Conservation (phyloP, 2,888 invertebrate genomes). For the Scelioninae gen. 2 region DNA sequence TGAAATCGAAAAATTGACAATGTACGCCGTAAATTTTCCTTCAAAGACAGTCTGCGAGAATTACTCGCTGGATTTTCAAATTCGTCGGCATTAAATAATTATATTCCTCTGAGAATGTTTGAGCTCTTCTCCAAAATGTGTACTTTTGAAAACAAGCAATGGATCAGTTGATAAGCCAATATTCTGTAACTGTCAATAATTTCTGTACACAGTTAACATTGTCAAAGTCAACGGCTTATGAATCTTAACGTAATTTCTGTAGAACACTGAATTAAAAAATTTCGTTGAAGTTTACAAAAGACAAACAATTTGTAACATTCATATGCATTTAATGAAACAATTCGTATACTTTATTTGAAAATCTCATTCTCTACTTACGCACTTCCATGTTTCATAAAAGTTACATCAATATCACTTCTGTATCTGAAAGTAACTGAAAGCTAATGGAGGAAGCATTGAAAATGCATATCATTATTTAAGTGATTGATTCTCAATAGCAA, state of each 20-base stretch:
- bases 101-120: slow-evolving; percentile 51
- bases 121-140: slow-evolving; percentile 51
- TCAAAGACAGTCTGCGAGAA: slow-evolving; percentile 16
- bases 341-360: slow-evolving; percentile 3
- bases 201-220: not conserved
- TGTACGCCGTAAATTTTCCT: not conserved
- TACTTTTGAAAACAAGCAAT: not conserved
- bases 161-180: not conserved
- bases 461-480: no score
- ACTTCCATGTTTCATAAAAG: slow-evolving; percentile 15
- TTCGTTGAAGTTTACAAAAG: slow-evolving; percentile 42
- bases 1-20: not conserved
- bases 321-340: slow-evolving; percentile 14
- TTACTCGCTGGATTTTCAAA: slow-evolving; percentile 60
- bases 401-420: slow-evolving; percentile 3
- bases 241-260: not conserved
- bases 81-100: slow-evolving; percentile 49
- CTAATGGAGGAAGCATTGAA: no score
- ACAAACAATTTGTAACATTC: not conserved
- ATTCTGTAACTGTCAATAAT: not conserved
- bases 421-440: no score
- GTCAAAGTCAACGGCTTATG: not conserved
- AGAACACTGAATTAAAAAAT: not conserved
- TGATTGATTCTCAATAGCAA: no score
- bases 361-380: not conserved